Base-by-base conservation (phyloP, 2,888 invertebrate genomes). In the Ochlodes sylvanus region DNA sequence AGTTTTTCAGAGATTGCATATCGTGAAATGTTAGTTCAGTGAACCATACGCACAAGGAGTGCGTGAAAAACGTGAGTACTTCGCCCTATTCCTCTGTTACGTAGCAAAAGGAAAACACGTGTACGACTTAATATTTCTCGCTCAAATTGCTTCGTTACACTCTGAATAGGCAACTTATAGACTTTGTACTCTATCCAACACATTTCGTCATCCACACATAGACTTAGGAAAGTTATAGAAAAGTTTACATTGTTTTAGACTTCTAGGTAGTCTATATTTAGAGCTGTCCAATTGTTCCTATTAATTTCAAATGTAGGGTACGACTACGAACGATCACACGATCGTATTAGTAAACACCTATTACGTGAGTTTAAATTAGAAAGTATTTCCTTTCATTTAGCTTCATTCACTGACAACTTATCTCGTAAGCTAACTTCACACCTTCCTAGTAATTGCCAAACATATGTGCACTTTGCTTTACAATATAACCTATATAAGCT, bases 21-120 rank as follows among this genome's bases (percentile, higher is more conserved):
- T 79, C 78, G 71, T 74, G 74, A 44, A 70, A 70, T 70, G 63
- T 72, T 71, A 76, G 68, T 79, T 75, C 67, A 70, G 71, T 67
- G 75, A 77, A 74, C 71, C 73, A 71, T 78, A 79, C 79, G 81
- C 83, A 80, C 83, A 71, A 52, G 68, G 79, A 78, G 83, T 85
- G 83, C 82, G 60, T 76, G 70, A 75, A 79, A 81, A 81, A 77
- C 77, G 92, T 92, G 72, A 92, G 92, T 92, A 75, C 68, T 81
- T 77, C 57, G 70, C 61, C 73, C 70, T 60, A 57, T 71, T 73
- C 61, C 52, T 47, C 62, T 77, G 79, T 81, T 85, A 83, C 84
- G 80, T 83, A 77, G 73, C 15, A 27, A 14, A 15, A 38, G 1
- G 12, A 70, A 74, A 82, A 89, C 91, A 91, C 90, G 90, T 91